Base-by-base conservation (phyloP, 2,888 invertebrate species). In the Dryococelus australis region DNA sequence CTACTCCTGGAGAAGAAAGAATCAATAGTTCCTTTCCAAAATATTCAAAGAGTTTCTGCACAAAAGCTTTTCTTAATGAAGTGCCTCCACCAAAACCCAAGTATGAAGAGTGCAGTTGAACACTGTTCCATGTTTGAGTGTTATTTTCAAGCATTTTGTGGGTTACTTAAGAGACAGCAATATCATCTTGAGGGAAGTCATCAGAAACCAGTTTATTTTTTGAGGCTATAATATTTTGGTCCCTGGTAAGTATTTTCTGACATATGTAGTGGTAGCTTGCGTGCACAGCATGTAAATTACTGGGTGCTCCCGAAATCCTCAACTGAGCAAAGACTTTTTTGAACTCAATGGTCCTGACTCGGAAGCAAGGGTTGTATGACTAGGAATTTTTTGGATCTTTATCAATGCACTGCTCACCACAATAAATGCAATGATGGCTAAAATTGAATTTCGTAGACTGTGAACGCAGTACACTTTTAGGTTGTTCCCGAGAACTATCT, bases 1-100 rank as follows among this genome's bases (percentile, higher is more conserved):
- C 80, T 80, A 80, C 28, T 80, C n/a, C 80, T 13, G 80, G 80
- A n/a, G 80, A 80, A 27, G 80, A 80, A 26, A 80, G 80, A 8
- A 80, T 28, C 24, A 16, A 24, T 27, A 80, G 13, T 80, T 80
- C n/a, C 27, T 80, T 80, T 80, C 12, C 80, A n/a, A 80, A 80
- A 80, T n/a, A 12, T n/a, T 4, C 26, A 20, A 5, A 28, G 20
- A 80, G 80, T 80, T 80, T 80, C n/a, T 80, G 80, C 24, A 80
- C 80, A 80, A 24, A 80, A 27, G 24, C 28, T 28, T 26, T 80
- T 80, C 80, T 26, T 16, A 26, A 80, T 80, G n/a, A 12, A 80
- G 24, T 24, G 24, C 80, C 24, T 80, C 80, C n/a, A 26, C 80
- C 80, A 80, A 80, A 80, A 80, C 27, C 24, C 28, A 80, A 80